These are phyloP conservation scores for Heliangelus exortis DNA, from an alignment of 2,797 vertebrate genomes.

Conservation along the genomic window DNA sequence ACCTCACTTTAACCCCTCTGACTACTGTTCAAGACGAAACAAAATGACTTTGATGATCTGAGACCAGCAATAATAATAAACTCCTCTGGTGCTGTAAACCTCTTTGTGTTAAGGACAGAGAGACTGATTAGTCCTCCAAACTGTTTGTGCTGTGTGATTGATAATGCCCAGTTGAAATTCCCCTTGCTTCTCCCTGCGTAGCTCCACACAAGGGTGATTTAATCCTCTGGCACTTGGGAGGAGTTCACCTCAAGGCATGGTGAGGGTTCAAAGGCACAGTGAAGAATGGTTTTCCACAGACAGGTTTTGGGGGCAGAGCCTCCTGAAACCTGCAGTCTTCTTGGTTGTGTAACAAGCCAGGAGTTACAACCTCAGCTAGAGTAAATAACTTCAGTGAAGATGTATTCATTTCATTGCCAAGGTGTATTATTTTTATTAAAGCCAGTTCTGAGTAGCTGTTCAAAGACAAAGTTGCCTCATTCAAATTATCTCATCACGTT, in stretches of 20 bases:
- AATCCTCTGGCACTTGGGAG: constrained; percentile 56
- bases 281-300: constrained; percentile 61
- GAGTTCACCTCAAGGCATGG: constrained; percentile 56
- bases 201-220: constrained; percentile 42
- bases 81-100: constrained; percentile 68
- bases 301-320: constrained; percentile 18
- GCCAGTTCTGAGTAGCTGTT: neutral
- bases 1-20: constrained; percentile 78
- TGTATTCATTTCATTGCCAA: neutral
- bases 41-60: constrained; percentile 76
- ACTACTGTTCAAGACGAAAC: constrained; percentile 77
- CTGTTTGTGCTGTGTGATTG: constrained; percentile 78
- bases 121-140: constrained; percentile 68
- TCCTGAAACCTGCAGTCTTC: constrained; percentile 38
- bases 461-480: neutral
- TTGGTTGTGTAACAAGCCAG: neutral
- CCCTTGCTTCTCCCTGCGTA: constrained; percentile 13
- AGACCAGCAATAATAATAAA: constrained; percentile 79
- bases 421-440: neutral
- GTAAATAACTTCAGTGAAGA: neutral
- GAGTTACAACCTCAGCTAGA: neutral
- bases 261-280: constrained; percentile 62
- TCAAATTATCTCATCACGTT: constrained; percentile 4
- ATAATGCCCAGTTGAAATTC: constrained; percentile 70
- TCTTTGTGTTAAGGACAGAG: constrained; percentile 70